A percentile compares a stretch with the other conserved stretches of the same genome.
Evolutionary conservation across 2,888 invertebrate species (phyloP).

Genomic region (Thera obeliscata): DNA sequence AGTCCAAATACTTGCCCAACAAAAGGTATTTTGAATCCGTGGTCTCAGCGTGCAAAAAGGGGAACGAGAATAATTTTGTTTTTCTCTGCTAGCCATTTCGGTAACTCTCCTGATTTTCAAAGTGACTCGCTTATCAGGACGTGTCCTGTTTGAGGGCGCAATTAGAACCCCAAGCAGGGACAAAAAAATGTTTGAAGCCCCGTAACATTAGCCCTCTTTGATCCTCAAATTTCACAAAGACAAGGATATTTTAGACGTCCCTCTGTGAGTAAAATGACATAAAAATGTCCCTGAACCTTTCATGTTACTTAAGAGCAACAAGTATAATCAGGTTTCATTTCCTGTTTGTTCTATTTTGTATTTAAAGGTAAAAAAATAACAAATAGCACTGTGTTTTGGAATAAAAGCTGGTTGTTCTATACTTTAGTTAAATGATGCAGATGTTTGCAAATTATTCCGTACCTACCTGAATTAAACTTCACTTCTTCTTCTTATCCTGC

Average conservation of each 20-base stretch:
- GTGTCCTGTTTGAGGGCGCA: slow-evolving; percentile 15
- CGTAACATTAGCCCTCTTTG: slow-evolving; percentile 46
- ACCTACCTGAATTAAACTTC: too few species aligned
- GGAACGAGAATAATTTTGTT: too few species aligned
- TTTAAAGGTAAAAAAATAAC: too few species aligned
- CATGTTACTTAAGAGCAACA: slow-evolving; percentile 7
- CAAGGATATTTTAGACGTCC: slow-evolving; percentile 25
- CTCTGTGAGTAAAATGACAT: slow-evolving; percentile 15
- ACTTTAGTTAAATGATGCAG: too few species aligned
- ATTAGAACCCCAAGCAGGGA: slow-evolving; percentile 17
- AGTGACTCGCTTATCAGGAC: slow-evolving; percentile 16
- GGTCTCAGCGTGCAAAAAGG: too few species aligned
- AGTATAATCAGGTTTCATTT: not conserved
- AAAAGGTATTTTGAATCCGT: too few species aligned
- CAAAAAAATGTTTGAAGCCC: slow-evolving; percentile 18
- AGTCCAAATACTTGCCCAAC: too few species aligned
- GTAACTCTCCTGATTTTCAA: slow-evolving; percentile 1
- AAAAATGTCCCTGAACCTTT: slow-evolving; percentile 3
- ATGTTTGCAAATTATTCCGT: too few species aligned
- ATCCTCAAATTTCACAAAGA: slow-evolving; percentile 59
- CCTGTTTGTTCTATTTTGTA: not conserved
- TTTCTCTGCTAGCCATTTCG: too few species aligned
- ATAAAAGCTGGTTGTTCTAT: too few species aligned
- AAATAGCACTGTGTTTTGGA: too few species aligned
- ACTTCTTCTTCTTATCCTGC: too few species aligned